Evolutionary conservation across 2,888 invertebrate species (phyloP), one percentile per base, ranked within the genome.

Genomic region (Rutpela maculata): DNA sequence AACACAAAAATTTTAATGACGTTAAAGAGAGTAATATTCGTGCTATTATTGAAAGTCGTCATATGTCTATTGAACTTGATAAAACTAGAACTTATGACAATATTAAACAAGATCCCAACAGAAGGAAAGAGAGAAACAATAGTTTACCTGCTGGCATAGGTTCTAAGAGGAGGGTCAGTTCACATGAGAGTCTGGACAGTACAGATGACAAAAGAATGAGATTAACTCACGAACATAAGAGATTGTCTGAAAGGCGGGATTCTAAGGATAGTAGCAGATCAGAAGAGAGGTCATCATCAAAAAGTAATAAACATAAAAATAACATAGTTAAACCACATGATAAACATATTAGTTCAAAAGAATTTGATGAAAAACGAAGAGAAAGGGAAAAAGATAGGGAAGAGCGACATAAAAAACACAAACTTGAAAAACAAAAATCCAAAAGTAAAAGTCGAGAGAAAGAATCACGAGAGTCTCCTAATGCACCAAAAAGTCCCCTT

Each of bases 141-240:
- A 93, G 92, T 87, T 89, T 93, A 82, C 93, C 94, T 5, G 93
- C 93, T 4, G 92, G 92, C 77, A 92, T 94, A 38, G 93, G 94
- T 0, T 91, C 92, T 75, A 96, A 96, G 89, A 91, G 96, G 69
- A 92, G 96, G 77, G 92, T 95, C 86, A 96, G 96, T 80, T 95
- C 95, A 0, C 96, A 96, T 87, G 96, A 96, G 76, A 92, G 92
- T 85, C 83, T 91, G 69, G 92, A 93, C 82, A 90, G 90, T 71
- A 87, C 91, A 2, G 90, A 91, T 71, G 94, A 95, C 2, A 95
- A 95, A 85, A 93, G 93, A 80, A 90, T 91, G 81, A 94, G 93
- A 88, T 90, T 91, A 75, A 92, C 90, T 55, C 87, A 89, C 26
- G 87, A 89, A 26, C 90, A 91, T 78, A 89, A 90, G 79, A 93